These are phyloP conservation scores for Novumbra hubbsi DNA, from an alignment of 2,797 vertebrate genomes.

Conservation along the genomic window DNA sequence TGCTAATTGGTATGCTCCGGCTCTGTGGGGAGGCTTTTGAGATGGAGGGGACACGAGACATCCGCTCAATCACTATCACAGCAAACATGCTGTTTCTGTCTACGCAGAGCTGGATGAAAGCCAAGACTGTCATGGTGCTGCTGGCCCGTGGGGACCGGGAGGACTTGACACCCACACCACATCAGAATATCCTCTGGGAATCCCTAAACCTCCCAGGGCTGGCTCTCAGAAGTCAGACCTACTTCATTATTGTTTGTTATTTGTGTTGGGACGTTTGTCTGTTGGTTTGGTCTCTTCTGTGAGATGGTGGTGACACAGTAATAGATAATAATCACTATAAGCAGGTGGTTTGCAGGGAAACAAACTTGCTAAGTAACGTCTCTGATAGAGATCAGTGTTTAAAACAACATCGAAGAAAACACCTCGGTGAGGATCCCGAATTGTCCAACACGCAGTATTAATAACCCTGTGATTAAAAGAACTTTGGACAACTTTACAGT, in stretches of 20 bases:
- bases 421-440: too few species aligned
- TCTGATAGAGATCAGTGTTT: too few species aligned
- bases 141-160: constrained; percentile 26
- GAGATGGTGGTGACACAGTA: not conserved
- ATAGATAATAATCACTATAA: too few species aligned
- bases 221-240: not conserved
- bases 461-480: too few species aligned
- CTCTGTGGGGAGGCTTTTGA: constrained; percentile 69
- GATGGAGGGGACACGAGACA: constrained; percentile 61
- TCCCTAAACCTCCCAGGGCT: constrained; percentile 17
- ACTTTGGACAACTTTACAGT: too few species aligned
- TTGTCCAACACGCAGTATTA: too few species aligned
- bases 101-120: constrained; percentile 2
- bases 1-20: constrained; percentile 73
- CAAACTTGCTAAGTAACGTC: too few species aligned
- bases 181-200: constrained; percentile 10
- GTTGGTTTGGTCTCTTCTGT: not conserved
- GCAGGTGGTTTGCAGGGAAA: too few species aligned
- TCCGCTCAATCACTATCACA: constrained; percentile 53
- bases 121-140: constrained; percentile 48
- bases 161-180: constrained; percentile 46
- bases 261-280: not conserved
- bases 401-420: too few species aligned
- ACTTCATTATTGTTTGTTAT: constrained; percentile 9
- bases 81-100: constrained; percentile 49